Evolutionary conservation across 2,888 invertebrate species (phyloP), one percentile per base, ranked within the genome.

Genomic region (Netelia fuscicornis): DNA sequence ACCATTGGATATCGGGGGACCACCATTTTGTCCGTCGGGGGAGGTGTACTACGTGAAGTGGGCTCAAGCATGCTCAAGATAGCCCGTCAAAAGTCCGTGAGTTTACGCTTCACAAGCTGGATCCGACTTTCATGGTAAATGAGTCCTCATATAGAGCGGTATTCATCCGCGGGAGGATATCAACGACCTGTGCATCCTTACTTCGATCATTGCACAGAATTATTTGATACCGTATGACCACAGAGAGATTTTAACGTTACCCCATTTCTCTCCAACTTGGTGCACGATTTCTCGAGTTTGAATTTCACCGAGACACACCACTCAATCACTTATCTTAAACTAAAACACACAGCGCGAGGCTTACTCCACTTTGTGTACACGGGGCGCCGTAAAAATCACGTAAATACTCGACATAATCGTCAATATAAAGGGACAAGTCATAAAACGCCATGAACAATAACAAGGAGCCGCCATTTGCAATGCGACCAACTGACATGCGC

Each of bases 401-500:
- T 92, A 91, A 91, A 91, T 91, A 93, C 90, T 91, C 92, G 91
- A 92, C 92, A 92, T 93, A 91, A 92, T 71, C 93, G 92, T 90
- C 90, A 91, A 92, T 93, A 93, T 93, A 92, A 92, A 93, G 93
- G 92, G 92, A 93, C 93, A 93, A 93, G 92, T 93, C 93, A 93
- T 93, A 93, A 93, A 93, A 97, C 97, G 96, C 97, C 97, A 97
- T 97, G 97, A 98, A 98, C 98, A 98, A 98, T 98, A 98, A 98
- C 98, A 98, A 98, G 97, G 97, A 92, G 98, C 97, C 98, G 98
- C 98, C 98, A 98, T 98, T 98, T 98, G 98, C 97, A 98, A 97
- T 98, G 96, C 96, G 92, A 91, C 95, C 96, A 96, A 96, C 95
- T 96, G 96, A 96, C 96, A 96, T 96, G 96, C 96, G 96, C 96